These are phyloP conservation scores for Dinocampus coccinellae DNA, from an alignment of 2,888 invertebrate genomes.

Conservation along the genomic window DNA sequence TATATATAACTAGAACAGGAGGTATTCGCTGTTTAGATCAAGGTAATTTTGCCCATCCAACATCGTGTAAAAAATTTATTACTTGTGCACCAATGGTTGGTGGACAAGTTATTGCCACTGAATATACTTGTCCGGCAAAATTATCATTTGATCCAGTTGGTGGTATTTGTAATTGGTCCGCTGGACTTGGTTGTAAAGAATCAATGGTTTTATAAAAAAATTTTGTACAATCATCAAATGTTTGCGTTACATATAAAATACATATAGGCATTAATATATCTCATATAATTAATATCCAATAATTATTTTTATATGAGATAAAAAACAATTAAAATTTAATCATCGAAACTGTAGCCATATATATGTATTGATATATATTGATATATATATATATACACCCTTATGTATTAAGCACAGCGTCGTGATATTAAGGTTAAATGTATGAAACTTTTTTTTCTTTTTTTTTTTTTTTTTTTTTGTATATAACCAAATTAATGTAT, in stretches of 20 bases:
- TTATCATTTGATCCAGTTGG: constrained; percentile 91
- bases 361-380: constrained; percentile 11
- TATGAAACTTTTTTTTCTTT: too few species aligned
- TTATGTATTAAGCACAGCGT: constrained; percentile 45
- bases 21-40: constrained; percentile 88
- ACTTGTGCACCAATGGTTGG: constrained; percentile 88
- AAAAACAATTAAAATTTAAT: constrained; percentile 14
- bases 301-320: constrained; percentile 11
- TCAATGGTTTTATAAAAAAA: background rate
- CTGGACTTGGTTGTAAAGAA: constrained; percentile 83
- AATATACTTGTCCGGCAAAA: constrained; percentile 88
- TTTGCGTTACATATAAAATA: constrained; percentile 9
- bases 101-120: constrained; percentile 85
- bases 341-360: constrained; percentile 45
- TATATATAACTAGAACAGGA: constrained; percentile 72
- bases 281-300: background rate
- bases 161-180: constrained; percentile 92
- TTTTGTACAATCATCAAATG: background rate
- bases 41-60: constrained; percentile 92
- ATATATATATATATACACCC: constrained; percentile 5
- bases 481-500: constrained; percentile 41
- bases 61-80: constrained; percentile 91
- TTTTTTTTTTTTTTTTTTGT: constrained; percentile 48
- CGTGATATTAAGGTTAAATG: constrained; percentile 60
- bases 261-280: constrained; percentile 24